Base-by-base conservation (phyloP, 2,888 invertebrate species). In the Eilema caniola region DNA sequence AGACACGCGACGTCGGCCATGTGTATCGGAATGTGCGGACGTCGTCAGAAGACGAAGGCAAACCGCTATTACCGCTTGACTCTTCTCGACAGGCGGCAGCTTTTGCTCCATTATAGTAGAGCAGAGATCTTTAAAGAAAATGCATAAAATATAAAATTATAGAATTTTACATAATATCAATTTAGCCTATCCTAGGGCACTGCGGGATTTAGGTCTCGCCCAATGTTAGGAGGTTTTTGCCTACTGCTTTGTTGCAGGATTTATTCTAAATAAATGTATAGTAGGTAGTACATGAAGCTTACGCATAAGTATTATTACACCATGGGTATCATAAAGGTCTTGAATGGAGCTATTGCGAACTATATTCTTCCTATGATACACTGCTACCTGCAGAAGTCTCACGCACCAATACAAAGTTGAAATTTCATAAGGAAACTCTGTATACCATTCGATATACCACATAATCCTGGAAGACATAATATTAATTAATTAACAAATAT, bases 371-470 rank as follows among this genome's bases (percentile, higher is more conserved):
- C 87, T 81, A 16, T 77, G 73, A 33, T 73, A 72, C 0, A 82
- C 75, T 0, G 88, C 78, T 0, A 85, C 88, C 3, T 89, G 89
- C 14, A 95, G 82, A 2, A 93, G 72, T 20, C 95, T 81, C 57
- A 93, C 69, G 72, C 92, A 90, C 95, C 95, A 95, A 73, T 95
- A 95, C 62, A 95, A 75, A 2, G 90, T 81, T 0, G 86, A 71
- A 31, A 92, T 72, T 69, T 93, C 93, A 73, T 86, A 95, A 0
- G 94, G 93, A 66, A 78, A 89, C 73, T 89, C 91, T 0, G 91
- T 86, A 70, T 94, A 95, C 95, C 95, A 94, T 71, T 95, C 95
- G 23, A 94, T 89, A 75, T 94, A 94, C 94, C 94, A 95, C 90
- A 94, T 88, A 62, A 93, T 77, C 72, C 95, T 94, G 82, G 10